Conservation (phyloP, 2,888 invertebrate genomes). For the Stenodera caucasica region DNA sequence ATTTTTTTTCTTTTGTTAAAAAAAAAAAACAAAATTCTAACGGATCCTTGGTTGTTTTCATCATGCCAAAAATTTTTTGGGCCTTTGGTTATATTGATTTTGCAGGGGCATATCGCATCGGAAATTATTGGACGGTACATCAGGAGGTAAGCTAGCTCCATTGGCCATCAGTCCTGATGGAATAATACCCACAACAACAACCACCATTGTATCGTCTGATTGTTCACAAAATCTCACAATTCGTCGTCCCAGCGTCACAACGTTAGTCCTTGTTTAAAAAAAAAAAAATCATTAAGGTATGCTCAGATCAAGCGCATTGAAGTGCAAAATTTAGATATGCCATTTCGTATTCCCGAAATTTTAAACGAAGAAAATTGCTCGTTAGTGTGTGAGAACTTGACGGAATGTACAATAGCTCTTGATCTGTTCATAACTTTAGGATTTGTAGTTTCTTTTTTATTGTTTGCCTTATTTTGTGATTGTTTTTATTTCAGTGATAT, state of each 20-base stretch:
- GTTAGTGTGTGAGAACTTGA: too few relatives aligned
- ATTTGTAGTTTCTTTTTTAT: too few relatives aligned
- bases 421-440: too few relatives aligned
- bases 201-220: slow-evolving; percentile 45
- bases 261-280: slow-evolving; percentile 54
- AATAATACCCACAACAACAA: slow-evolving; percentile 48
- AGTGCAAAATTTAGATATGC: too few relatives aligned
- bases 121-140: slow-evolving; percentile 53
- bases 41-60: slow-evolving; percentile 1
- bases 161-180: slow-evolving; percentile 61
- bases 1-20: too few relatives aligned
- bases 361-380: too few relatives aligned
- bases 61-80: slow-evolving; percentile 4
- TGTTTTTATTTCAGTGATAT: too few relatives aligned
- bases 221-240: slow-evolving; percentile 46
- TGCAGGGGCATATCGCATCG: slow-evolving; percentile 60
- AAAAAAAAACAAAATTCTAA: too few relatives aligned
- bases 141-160: slow-evolving; percentile 60
- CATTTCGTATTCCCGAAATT: too few relatives aligned
- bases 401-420: too few relatives aligned
- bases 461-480: too few relatives aligned
- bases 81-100: slow-evolving; percentile 46
- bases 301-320: slow-evolving; percentile 4
- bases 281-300: background rate
- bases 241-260: slow-evolving; percentile 61